Conservation (phyloP, 2,888 invertebrate species). For the Agrochola macilenta region DNA sequence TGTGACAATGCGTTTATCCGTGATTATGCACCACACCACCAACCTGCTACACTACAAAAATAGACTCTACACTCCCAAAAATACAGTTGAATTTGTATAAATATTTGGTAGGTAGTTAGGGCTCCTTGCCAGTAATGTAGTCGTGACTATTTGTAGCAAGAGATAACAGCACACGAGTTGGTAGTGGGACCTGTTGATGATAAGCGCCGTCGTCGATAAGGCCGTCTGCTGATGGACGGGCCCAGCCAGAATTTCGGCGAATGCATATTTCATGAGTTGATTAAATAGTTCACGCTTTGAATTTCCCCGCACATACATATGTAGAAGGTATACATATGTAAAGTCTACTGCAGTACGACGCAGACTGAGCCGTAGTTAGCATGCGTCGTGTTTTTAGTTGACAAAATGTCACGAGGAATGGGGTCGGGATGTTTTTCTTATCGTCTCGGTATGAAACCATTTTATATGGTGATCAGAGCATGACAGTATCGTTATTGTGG, state of each 20-base stretch:
- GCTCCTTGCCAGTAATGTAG: constrained; percentile 68
- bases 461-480: constrained; percentile 41
- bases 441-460: constrained; percentile 33
- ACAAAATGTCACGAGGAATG: constrained; percentile 60
- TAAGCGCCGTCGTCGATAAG: constrained; percentile 89
- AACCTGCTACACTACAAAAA: constrained; percentile 43
- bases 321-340: constrained; percentile 73
- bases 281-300: constrained; percentile 89
- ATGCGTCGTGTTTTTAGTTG: constrained; percentile 64
- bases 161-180: constrained; percentile 89
- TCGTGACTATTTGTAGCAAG: constrained; percentile 88
- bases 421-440: constrained; percentile 43
- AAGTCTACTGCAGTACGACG: constrained; percentile 75
- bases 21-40: constrained; percentile 79
- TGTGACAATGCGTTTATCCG: constrained; percentile 87
- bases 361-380: constrained; percentile 58
- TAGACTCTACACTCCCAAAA: constrained; percentile 49
- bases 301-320: constrained; percentile 78
- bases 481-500: constrained; percentile 11
- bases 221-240: constrained; percentile 86
- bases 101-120: constrained; percentile 63
- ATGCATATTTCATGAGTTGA: constrained; percentile 90
- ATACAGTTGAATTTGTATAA: constrained; percentile 65
- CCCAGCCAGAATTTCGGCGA: constrained; percentile 88
- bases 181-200: constrained; percentile 89